These are phyloP conservation scores for Pharmacophagus antenor DNA, from an alignment of 2,888 invertebrate species.

Conservation along the genomic window DNA sequence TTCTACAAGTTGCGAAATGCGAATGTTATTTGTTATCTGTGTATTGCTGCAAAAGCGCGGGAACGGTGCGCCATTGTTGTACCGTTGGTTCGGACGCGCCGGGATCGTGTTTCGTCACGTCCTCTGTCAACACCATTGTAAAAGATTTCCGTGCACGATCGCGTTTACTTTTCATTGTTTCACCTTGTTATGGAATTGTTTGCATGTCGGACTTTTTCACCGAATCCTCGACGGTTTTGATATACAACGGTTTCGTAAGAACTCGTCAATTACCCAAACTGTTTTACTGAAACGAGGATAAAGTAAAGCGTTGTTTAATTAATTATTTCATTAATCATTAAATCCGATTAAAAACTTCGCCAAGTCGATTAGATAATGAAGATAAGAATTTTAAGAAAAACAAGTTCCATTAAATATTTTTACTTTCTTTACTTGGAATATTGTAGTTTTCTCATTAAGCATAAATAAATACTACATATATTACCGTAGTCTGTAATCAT, in stretches of 20 bases:
- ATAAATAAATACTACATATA: too few relatives aligned
- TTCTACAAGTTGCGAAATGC: too few relatives aligned
- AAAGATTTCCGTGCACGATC: constrained; percentile 46
- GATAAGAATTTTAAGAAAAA: too few relatives aligned
- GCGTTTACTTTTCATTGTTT: constrained; percentile 33
- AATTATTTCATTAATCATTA: too few relatives aligned
- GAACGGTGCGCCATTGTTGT: constrained; percentile 17
- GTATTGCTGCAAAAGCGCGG: constrained; percentile 12
- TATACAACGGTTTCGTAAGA: neutral
- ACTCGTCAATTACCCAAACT: neutral
- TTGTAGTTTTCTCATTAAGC: too few relatives aligned
- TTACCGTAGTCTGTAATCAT: too few relatives aligned
- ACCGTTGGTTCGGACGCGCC: constrained; percentile 33
- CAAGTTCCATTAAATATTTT: too few relatives aligned
- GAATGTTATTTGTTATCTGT: constrained; percentile 6
- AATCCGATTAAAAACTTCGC: too few relatives aligned
- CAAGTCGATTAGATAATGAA: too few relatives aligned
- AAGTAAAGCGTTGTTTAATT: too few relatives aligned
- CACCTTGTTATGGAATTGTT: constrained; percentile 41
- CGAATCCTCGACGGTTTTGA: constrained; percentile 5
- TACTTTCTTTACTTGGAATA: too few relatives aligned
- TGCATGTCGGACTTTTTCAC: constrained; percentile 28
- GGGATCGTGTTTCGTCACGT: constrained; percentile 59
- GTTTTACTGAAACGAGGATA: neutral
- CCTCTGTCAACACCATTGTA: constrained; percentile 53